Evolutionary conservation across 2,888 invertebrate genomes (phyloP).

Genomic region (Ormyrus labotus): DNA sequence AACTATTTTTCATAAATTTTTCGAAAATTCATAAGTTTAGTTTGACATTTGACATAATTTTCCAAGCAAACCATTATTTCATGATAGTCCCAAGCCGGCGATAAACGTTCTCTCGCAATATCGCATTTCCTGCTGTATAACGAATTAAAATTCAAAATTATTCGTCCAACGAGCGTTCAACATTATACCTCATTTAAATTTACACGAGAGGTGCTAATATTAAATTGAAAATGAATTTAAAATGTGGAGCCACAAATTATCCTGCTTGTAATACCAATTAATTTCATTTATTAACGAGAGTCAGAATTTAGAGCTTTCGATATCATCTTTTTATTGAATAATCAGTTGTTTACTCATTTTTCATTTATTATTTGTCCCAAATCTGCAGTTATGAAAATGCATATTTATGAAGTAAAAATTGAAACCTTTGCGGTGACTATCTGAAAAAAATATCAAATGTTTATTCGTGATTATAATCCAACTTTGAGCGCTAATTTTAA

Average conservation of each 20-base stretch:
- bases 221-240: slow-evolving; percentile 35
- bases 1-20: background rate
- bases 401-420: too few species aligned
- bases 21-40: background rate
- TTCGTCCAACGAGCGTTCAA: slow-evolving; percentile 26
- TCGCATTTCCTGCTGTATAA: background rate
- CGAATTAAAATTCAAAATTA: slow-evolving; percentile 50
- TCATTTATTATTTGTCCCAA: too few species aligned
- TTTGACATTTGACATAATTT: background rate
- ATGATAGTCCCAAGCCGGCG: background rate
- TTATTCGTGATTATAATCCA: too few species aligned
- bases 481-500: too few species aligned
- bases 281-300: background rate
- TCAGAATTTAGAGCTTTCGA: too few species aligned
- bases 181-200: slow-evolving; percentile 16
- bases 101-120: slow-evolving; percentile 22
- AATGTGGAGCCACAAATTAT: slow-evolving; percentile 18
- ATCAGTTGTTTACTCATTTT: too few species aligned
- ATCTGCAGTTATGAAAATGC: too few species aligned
- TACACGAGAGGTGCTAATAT: slow-evolving; percentile 8
- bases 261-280: background rate
- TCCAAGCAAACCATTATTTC: slow-evolving; percentile 6
- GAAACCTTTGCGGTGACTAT: too few species aligned
- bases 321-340: too few species aligned
- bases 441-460: too few species aligned